Evolutionary conservation across 2,797 vertebrate species (phyloP).

Genomic region (Oophaga sylvatica): DNA sequence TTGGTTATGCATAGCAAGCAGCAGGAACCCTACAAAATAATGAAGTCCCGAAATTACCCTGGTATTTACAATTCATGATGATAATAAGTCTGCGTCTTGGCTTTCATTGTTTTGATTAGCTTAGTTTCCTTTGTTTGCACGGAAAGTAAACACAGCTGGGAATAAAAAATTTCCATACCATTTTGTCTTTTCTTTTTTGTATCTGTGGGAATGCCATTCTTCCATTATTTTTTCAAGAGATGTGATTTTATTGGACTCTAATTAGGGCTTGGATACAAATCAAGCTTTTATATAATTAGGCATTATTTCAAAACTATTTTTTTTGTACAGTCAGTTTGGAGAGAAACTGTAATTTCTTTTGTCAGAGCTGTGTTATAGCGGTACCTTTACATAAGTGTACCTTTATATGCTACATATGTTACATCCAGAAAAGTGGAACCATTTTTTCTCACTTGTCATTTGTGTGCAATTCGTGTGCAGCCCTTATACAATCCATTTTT

Average conservation of each 20-base stretch:
- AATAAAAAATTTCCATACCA: conserved; percentile 34
- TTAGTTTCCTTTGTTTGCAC: conserved; percentile 24
- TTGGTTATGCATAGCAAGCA: too few relatives aligned
- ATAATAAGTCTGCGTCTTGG: background rate
- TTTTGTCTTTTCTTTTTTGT: background rate
- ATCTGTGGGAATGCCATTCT: background rate
- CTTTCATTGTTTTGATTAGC: background rate
- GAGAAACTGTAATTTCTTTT: background rate
- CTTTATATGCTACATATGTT: too few relatives aligned
- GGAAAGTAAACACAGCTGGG: conserved; percentile 25
- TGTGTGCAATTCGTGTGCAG: too few relatives aligned
- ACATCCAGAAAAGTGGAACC: too few relatives aligned
- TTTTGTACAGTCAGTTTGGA: background rate
- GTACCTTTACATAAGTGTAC: too few relatives aligned
- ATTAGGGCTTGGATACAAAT: background rate
- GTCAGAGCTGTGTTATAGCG: background rate
- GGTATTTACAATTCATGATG: background rate
- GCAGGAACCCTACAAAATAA: background rate
- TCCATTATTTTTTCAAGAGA: background rate
- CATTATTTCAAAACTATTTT: background rate
- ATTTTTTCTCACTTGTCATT: too few relatives aligned
- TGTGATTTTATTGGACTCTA: background rate
- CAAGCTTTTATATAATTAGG: background rate
- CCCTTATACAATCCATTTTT: too few relatives aligned
- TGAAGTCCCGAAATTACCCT: conserved; percentile 1